Percentiles rank a stretch among this genome's conserved stretches.
phyloP scores from a whole-genome alignment of 2,888 invertebrate species.

The Halictus quadricinctus region DNA sequence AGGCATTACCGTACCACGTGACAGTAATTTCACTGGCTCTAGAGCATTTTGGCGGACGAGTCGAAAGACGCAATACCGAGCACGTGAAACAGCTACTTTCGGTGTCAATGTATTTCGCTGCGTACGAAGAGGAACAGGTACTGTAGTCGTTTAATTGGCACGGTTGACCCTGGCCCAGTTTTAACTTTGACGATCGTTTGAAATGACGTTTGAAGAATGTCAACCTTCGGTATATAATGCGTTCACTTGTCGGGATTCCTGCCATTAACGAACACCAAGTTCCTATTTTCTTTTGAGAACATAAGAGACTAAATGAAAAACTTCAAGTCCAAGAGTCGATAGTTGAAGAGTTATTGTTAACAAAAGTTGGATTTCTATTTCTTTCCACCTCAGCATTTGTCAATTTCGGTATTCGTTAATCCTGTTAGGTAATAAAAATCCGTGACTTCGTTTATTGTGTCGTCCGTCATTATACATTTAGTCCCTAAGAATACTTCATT shows the following conservation, averaged over 20 bases:
- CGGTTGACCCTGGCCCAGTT: background rate
- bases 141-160: conserved; percentile 3
- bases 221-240: background rate
- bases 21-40: background rate
- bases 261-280: background rate
- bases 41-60: background rate
- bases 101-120: background rate
- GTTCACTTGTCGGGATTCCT: background rate
- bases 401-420: too few species aligned
- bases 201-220: background rate
- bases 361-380: too few species aligned
- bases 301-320: background rate
- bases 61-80: background rate
- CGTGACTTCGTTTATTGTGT: too few species aligned
- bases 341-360: too few species aligned
- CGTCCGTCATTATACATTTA: too few species aligned
- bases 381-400: too few species aligned
- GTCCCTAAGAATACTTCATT: too few species aligned
- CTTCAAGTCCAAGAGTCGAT: too few species aligned
- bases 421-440: too few species aligned
- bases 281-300: background rate
- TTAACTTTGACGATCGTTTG: background rate
- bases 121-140: background rate
- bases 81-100: background rate
- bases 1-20: background rate